Conservation (phyloP, 2,888 invertebrate genomes). For the Thecocarcelia acutangulata region DNA sequence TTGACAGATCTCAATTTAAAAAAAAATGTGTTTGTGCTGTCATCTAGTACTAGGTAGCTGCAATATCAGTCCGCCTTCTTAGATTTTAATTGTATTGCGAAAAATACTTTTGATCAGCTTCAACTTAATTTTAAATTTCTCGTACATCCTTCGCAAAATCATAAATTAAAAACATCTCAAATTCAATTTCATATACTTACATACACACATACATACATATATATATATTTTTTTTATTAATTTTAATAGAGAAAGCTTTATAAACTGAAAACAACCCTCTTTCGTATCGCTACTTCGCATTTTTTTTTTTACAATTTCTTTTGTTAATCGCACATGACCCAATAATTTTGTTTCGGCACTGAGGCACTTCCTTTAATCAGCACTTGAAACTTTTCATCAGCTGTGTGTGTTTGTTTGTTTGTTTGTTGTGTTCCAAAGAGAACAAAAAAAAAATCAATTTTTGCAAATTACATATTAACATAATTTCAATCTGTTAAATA, state of each 20-base stretch:
- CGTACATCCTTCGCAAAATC: neutral
- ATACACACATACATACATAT: too few relatives aligned
- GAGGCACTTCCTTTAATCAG: conserved; percentile 21
- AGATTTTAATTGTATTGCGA: too few relatives aligned
- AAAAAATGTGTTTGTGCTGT: too few relatives aligned
- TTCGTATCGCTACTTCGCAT: neutral
- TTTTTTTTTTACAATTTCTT: conserved; percentile 24
- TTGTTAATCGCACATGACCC: conserved; percentile 37
- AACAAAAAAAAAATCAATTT: conserved; percentile 58
- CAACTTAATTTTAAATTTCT: neutral
- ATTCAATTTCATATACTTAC: conserved; percentile 34
- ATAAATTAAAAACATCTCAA: conserved; percentile 4
- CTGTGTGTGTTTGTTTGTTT: conserved; percentile 24
- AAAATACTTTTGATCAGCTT: too few relatives aligned
- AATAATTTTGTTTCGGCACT: conserved; percentile 32
- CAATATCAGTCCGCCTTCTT: too few relatives aligned
- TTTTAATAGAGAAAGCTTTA: conserved; percentile 29
- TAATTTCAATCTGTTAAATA: conserved; percentile 51
- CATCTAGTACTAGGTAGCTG: too few relatives aligned
- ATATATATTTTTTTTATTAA: neutral
- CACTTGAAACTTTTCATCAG: conserved; percentile 35
- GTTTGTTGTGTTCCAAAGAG: neutral
- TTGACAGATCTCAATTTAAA: too few relatives aligned
- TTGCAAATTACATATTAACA: conserved; percentile 50
- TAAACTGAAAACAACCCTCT: conserved; percentile 25